Evolutionary conservation across 2,888 invertebrate genomes (phyloP), one percentile per base, ranked within the genome.

Genomic region (Cinara cedri): DNA sequence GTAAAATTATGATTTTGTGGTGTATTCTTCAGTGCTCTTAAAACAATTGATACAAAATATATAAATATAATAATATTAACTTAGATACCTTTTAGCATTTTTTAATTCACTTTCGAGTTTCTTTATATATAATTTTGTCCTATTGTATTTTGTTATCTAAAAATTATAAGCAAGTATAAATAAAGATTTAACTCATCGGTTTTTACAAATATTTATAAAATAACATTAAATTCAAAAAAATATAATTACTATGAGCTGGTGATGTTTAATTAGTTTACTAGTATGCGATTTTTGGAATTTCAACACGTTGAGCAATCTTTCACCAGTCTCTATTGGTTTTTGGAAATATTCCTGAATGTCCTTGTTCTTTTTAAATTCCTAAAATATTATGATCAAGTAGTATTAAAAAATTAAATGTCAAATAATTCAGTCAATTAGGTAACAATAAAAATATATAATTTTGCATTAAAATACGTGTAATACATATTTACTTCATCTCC

Each of bases 131-230:
- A 49, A 6, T 62, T 78, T 78, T 42, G 60, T 60, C 42, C 51
- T 70, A 9, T 78, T 78, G 51, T 78, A 78, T 11, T 70, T 78
- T 51, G 42, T 60, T 60, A 70, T 10, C 78, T 78, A 70, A n/a
- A 76, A 34, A 55, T 1, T 21, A 42, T 9, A 54, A 8, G 3
- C 42, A 44, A 1, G 1, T 34, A 9, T 26, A 60, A 19, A 13
- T 42, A n/a, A n/a, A n/a, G n/a, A n/a, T n/a, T n/a, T n/a, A 46
- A 46, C n/a, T 8, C 13, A 8, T 46, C 10, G 13, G 46, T 46
- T 8, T 19, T 21, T 16, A 8, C n/a, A n/a, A 8, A 26, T 6
- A 51, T 11, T 34, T 46, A 44, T 16, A 16, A 34, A n/a, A 62
- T 14, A 21, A 21, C 10, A 2, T 34, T 34, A n/a, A 16, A 51